Base-by-base conservation (phyloP, 1,140 invertebrate genomes). In the Anadara kagoshimensis region DNA sequence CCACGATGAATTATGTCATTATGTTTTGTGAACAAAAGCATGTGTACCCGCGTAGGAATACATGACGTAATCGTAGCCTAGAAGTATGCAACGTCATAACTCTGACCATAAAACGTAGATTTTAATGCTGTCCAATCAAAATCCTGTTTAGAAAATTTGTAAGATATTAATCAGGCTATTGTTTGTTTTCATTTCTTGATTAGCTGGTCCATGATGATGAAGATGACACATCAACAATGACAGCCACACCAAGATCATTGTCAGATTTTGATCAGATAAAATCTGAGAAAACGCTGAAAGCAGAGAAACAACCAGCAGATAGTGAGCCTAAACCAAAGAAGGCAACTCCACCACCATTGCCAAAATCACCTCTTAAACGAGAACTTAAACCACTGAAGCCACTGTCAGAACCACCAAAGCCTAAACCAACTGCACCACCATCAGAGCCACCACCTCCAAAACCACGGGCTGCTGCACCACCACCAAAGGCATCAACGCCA, bases 351-450 rank as follows among this genome's bases (percentile, higher is more conserved):
- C 51, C 57, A 49, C 57, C 67, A 65, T 26, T 63, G 2, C 20
- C 45, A 26, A 63, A 67, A 68, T 75, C 66, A 66, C 75, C 71
- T 36, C 54, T 22, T 12, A 64, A 41, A 44, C 64, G 71, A 12
- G 79, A 81, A 22, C 16, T 79, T 10, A 79, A 79, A 68, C 80
- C 77, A 11, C 12, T 61, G 1, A 79, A 82, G 71, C 83, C 82
- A 12, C 64, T 84, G 16, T 36, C 29, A 36, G 29, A 36, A 36
- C 29, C 29, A 36, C 29, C 29, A 3, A 16, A n/a, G 16, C 16
- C 67, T 14, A 44, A 36, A 1, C 67, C 65, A 45, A 51, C 73
- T 64, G 75, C 43, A 36, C 70, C 59, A 20, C 75, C 53, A 10
- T 65, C 16, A 51, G 73, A 66, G 12, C 65, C 66, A 29, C 53